phyloP scores from a whole-genome alignment of 2,797 vertebrate species.

The Chelmon rostratus region DNA sequence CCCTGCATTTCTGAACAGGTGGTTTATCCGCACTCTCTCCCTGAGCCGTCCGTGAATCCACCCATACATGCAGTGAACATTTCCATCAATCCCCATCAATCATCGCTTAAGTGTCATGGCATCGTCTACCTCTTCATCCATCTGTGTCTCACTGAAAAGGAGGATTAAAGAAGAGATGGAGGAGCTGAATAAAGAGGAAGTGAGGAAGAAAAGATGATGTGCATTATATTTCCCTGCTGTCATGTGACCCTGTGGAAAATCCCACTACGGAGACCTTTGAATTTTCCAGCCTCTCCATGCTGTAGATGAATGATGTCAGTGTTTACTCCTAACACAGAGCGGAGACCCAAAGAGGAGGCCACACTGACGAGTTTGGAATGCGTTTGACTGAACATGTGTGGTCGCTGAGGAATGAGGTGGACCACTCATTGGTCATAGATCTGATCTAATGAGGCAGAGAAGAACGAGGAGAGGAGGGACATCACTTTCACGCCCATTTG shows the following conservation, averaged over 20 bases:
- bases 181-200: background rate
- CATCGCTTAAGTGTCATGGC: background rate
- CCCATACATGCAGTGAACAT: conserved; percentile 5
- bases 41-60: conserved; percentile 8
- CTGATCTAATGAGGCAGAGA: conserved; percentile 28
- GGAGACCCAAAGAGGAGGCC: conserved; percentile 19
- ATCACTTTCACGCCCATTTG: conserved; percentile 2
- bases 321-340: conserved; percentile 27
- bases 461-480: conserved; percentile 2
- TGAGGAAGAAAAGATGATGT: background rate
- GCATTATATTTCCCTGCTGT: background rate
- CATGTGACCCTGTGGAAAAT: conserved; percentile 35
- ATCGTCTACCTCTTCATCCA: background rate
- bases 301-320: conserved; percentile 18
- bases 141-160: background rate
- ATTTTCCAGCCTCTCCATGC: conserved; percentile 17
- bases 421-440: conserved; percentile 27
- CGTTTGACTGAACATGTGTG: conserved; percentile 23
- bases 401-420: conserved; percentile 22
- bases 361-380: conserved; percentile 16
- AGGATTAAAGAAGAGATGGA: background rate
- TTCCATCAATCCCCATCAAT: conserved; percentile 25
- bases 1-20: conserved; percentile 62
- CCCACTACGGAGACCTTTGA: conserved; percentile 8
- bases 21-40: conserved; percentile 32